These are phyloP conservation scores for Caenorhabditis virilis DNA, from an alignment of 2,888 invertebrate species.

Conservation along the genomic window DNA sequence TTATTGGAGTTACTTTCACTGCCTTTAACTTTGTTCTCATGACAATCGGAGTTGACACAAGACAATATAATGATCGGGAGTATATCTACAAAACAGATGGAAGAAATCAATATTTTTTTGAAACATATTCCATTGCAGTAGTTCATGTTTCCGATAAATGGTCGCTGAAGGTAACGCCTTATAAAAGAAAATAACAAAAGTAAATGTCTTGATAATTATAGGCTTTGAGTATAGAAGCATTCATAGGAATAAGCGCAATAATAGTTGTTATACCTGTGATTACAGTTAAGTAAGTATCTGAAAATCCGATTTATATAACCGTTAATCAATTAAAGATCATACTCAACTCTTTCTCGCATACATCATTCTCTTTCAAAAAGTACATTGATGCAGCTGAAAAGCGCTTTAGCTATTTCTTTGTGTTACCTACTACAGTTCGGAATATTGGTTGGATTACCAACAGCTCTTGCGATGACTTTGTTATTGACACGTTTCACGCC, in stretches of 20 bases:
- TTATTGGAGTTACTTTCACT: slow-evolving; percentile 17
- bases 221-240: slow-evolving; percentile 28
- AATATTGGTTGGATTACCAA: slow-evolving; percentile 27
- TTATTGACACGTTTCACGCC: slow-evolving; percentile 14
- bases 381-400: slow-evolving; percentile 21
- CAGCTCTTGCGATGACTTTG: slow-evolving; percentile 18
- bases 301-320: background rate
- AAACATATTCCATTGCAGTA: slow-evolving; percentile 27
- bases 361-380: slow-evolving; percentile 22
- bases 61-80: slow-evolving; percentile 13
- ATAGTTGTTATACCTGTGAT: slow-evolving; percentile 28
- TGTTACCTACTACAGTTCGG: slow-evolving; percentile 33
- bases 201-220: background rate
- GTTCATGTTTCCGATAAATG: slow-evolving; percentile 28
- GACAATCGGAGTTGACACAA: slow-evolving; percentile 26
- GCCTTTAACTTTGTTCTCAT: slow-evolving; percentile 23
- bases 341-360: slow-evolving; percentile 16
- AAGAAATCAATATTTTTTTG: slow-evolving; percentile 9
- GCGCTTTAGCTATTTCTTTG: slow-evolving; percentile 22
- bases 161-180: slow-evolving; percentile 22
- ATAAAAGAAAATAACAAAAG: background rate
- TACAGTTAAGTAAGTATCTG: slow-evolving; percentile 15
- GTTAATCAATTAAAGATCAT: slow-evolving; percentile 4
- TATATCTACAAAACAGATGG: slow-evolving; percentile 8
- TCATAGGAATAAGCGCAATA: slow-evolving; percentile 22